Evolutionary conservation across 2,113 vertebrate genomes (phyloP).

Genomic region (Myiagra hebetior): DNA sequence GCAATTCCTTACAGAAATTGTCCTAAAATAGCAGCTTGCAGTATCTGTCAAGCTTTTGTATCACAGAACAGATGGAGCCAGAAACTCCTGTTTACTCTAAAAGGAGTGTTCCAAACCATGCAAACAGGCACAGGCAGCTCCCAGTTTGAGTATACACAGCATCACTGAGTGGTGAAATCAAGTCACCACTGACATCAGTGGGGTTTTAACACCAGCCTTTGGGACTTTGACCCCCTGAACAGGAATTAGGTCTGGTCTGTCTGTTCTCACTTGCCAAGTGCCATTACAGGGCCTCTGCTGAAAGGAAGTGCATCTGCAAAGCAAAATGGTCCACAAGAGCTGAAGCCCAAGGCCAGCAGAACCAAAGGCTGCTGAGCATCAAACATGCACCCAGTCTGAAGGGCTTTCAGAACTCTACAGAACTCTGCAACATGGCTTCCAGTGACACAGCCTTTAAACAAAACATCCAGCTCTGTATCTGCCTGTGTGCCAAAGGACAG

Average conservation of each 20-base stretch:
- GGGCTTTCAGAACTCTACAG: neutral
- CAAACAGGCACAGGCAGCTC: neutral
- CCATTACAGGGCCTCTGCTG: neutral
- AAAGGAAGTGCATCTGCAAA: neutral
- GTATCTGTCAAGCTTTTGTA: accelerated
- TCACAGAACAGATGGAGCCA: neutral
- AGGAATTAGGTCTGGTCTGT: neutral
- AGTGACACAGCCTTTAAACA: neutral
- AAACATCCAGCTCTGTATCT: neutral
- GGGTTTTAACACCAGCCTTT: neutral
- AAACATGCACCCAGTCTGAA: neutral
- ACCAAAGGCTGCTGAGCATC: neutral
- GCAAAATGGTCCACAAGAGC: neutral
- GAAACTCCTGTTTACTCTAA: neutral
- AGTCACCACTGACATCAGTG: neutral
- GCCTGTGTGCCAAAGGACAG: neutral
- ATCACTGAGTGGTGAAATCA: neutral
- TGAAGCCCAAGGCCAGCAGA: neutral
- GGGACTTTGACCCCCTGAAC: neutral
- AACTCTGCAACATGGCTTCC: neutral
- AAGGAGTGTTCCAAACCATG: accelerated
- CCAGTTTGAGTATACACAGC: neutral
- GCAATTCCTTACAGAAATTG: neutral
- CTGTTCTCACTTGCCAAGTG: neutral
- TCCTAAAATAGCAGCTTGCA: neutral